Percentiles rank a stretch among this genome's conserved stretches.
phyloP scores from a whole-genome alignment of 2,113 vertebrate genomes.

The Chitala chitala region DNA sequence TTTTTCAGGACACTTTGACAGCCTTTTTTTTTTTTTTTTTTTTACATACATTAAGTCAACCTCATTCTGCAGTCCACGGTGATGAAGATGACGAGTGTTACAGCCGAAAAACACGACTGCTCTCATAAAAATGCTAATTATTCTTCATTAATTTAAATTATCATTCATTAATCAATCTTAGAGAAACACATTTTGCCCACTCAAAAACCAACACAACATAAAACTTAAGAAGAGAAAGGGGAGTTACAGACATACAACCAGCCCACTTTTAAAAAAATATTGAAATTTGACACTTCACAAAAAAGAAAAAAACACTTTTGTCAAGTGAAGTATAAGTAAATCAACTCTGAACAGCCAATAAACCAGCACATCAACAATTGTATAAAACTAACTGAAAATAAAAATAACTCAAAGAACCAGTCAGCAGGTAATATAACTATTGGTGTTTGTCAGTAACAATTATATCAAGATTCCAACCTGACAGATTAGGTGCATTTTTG shows the following conservation, averaged over 20 bases:
- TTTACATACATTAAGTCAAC: conserved; percentile 6
- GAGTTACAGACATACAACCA: not conserved
- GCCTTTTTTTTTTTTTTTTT: not conserved
- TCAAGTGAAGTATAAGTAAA: too few relatives aligned
- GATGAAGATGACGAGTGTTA: not conserved
- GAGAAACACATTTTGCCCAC: conserved; percentile 2
- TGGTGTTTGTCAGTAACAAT: too few relatives aligned
- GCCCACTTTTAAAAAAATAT: not conserved
- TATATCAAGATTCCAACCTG: too few relatives aligned
- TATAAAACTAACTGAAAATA: too few relatives aligned
- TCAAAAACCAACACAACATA: not conserved
- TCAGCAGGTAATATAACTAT: too few relatives aligned
- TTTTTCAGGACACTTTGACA: not conserved
- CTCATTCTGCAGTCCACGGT: not conserved
- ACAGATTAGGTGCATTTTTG: too few relatives aligned
- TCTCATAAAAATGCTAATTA: conserved; percentile 14
- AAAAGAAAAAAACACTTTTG: too few relatives aligned
- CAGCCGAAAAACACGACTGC: conserved; percentile 2
- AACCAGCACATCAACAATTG: too few relatives aligned
- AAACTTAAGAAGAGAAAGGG: not conserved
- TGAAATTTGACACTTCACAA: too few relatives aligned
- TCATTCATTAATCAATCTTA: conserved; percentile 19
- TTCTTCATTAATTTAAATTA: conserved; percentile 17
- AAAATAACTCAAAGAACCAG: too few relatives aligned
- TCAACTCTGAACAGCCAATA: too few relatives aligned